phyloP scores from a whole-genome alignment of 2,113 vertebrate genomes.

The Rousettus leschenaultii region DNA sequence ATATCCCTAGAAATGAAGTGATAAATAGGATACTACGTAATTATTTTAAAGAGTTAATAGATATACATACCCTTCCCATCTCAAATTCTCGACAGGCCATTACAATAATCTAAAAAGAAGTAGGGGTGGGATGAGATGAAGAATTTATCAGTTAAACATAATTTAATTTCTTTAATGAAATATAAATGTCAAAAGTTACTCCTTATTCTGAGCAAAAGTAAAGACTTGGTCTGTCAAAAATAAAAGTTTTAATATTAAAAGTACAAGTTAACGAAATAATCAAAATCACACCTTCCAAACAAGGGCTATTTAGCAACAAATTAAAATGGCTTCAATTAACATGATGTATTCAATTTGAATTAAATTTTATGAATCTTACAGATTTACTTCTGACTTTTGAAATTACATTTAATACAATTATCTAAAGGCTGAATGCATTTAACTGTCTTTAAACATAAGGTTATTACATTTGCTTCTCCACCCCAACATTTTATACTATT shows the following conservation, averaged over 20 bases:
- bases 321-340: slow-evolving; percentile 15
- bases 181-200: slow-evolving; percentile 13
- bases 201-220: neutral
- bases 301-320: neutral
- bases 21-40: neutral
- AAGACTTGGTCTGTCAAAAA: neutral
- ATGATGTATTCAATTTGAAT: neutral
- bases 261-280: neutral
- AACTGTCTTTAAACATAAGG: neutral
- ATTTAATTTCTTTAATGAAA: slow-evolving; percentile 3
- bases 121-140: neutral
- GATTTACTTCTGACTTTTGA: slow-evolving; percentile 5
- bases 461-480: neutral
- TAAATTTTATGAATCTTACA: neutral
- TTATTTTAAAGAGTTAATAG: slow-evolving; percentile 19
- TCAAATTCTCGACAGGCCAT: slow-evolving; percentile 99
- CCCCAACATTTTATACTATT: neutral
- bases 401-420: neutral
- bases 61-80: slow-evolving; percentile 96
- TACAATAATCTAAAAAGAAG: slow-evolving; percentile 91
- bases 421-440: slow-evolving; percentile 10
- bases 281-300: neutral
- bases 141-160: neutral
- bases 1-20: neutral
- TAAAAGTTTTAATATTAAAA: neutral